A percentile compares a stretch with the other conserved stretches of the same genome.
These are phyloP conservation scores for Sebastes steindachneri DNA, from an alignment of 2,797 vertebrate genomes.

Conservation along the genomic window DNA sequence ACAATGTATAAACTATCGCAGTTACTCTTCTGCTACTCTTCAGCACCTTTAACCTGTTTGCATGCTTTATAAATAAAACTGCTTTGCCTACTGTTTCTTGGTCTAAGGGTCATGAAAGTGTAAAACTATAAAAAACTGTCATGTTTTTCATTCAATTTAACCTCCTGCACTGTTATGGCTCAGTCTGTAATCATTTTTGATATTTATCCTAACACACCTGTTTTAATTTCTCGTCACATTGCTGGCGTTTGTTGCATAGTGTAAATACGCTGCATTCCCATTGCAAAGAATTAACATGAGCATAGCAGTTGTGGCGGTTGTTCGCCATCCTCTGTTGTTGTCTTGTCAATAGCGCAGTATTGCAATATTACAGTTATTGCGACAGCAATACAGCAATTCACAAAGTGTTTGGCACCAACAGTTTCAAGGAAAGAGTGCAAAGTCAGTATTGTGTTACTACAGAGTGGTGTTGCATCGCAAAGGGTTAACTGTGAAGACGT, in stretches of 20 bases:
- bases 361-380: no score
- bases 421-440: neutral
- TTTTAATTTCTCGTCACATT: no score
- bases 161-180: neutral
- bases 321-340: no score
- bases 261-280: no score
- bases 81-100: neutral
- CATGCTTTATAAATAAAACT: neutral
- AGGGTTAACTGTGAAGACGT: neutral
- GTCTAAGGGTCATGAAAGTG: neutral
- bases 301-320: no score
- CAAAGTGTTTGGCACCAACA: neutral
- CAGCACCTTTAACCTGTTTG: neutral
- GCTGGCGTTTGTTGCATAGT: no score
- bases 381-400: no score
- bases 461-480: neutral
- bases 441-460: neutral
- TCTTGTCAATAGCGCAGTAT: no score
- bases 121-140: neutral
- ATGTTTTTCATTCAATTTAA: neutral
- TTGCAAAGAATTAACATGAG: no score
- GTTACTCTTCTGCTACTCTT: neutral
- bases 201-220: neutral
- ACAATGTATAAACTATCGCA: neutral
- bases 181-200: neutral